These are phyloP conservation scores for Pachycephus smyrnensis DNA, from an alignment of 2,888 invertebrate species.

Conservation along the genomic window DNA sequence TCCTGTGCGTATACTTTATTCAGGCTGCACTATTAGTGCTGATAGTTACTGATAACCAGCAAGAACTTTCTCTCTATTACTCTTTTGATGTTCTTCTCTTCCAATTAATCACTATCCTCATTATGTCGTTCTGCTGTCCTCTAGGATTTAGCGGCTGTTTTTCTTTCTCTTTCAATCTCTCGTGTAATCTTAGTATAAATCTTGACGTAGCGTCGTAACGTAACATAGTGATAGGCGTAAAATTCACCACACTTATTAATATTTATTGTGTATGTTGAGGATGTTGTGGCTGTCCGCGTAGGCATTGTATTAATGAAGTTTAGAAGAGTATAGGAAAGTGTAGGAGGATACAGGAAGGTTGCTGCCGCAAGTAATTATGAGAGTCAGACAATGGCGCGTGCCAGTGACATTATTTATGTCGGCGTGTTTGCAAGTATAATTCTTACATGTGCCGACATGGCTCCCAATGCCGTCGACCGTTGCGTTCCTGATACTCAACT, in stretches of 20 bases:
- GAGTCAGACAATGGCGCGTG: slow-evolving; percentile 56
- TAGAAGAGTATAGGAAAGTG: too few relatives aligned
- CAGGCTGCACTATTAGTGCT: too few relatives aligned
- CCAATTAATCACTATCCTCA: too few relatives aligned
- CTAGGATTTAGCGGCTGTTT: too few relatives aligned
- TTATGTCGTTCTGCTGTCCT: too few relatives aligned
- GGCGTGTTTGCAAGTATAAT: slow-evolving; percentile 58
- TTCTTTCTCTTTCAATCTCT: too few relatives aligned
- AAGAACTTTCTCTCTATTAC: background rate
- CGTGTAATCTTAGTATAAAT: slow-evolving; percentile 53
- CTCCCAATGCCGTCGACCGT: slow-evolving; percentile 6
- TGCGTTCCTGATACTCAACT: too few relatives aligned
- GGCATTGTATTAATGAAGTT: too few relatives aligned
- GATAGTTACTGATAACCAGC: background rate
- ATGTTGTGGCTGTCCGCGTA: background rate
- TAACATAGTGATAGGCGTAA: slow-evolving; percentile 58
- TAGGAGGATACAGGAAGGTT: too few relatives aligned
- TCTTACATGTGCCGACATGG: slow-evolving; percentile 52
- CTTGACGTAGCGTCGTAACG: slow-evolving; percentile 59
- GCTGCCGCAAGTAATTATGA: slow-evolving; percentile 35
- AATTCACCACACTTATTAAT: slow-evolving; percentile 61
- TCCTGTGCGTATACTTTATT: too few relatives aligned
- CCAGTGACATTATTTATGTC: slow-evolving; percentile 57
- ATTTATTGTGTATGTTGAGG: slow-evolving; percentile 52
- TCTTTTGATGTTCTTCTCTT: too few relatives aligned